These are phyloP conservation scores for Atta cephalotes DNA, from an alignment of 1,140 invertebrate genomes.

Conservation along the genomic window DNA sequence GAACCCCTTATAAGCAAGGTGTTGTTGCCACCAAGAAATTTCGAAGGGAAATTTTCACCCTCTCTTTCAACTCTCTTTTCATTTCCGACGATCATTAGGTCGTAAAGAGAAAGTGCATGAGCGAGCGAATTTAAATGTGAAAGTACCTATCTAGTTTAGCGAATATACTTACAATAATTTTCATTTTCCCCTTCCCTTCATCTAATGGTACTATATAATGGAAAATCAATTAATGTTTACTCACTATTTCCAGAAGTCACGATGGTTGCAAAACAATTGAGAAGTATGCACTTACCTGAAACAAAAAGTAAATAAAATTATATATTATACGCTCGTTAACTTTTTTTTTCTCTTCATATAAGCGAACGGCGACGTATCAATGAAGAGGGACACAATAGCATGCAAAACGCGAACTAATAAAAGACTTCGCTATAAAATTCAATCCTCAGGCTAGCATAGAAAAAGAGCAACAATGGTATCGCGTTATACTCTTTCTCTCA, in stretches of 20 bases:
- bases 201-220: neutral
- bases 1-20: slow-evolving; percentile 56
- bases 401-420: slow-evolving; percentile 65
- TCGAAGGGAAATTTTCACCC: slow-evolving; percentile 51
- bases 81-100: slow-evolving; percentile 80
- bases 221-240: slow-evolving; percentile 38
- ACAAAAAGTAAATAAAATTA: slow-evolving; percentile 71
- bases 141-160: neutral
- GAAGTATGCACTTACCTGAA: slow-evolving; percentile 77
- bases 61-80: slow-evolving; percentile 74
- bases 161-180: neutral
- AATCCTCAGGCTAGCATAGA: slow-evolving; percentile 61
- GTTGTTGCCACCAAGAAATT: slow-evolving; percentile 40
- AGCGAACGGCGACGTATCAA: slow-evolving; percentile 24
- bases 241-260: slow-evolving; percentile 59
- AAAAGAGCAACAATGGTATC: neutral
- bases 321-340: slow-evolving; percentile 39
- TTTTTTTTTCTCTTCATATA: neutral
- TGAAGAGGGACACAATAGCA: slow-evolving; percentile 1
- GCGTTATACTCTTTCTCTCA: slow-evolving; percentile 30
- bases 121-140: neutral
- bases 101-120: slow-evolving; percentile 56
- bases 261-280: slow-evolving; percentile 36
- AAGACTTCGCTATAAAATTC: slow-evolving; percentile 73
- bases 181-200: neutral